Percentiles rank a stretch among this genome's conserved stretches.
Conservation (phyloP, 2,797 vertebrate species). For the Myotis myotis region DNA sequence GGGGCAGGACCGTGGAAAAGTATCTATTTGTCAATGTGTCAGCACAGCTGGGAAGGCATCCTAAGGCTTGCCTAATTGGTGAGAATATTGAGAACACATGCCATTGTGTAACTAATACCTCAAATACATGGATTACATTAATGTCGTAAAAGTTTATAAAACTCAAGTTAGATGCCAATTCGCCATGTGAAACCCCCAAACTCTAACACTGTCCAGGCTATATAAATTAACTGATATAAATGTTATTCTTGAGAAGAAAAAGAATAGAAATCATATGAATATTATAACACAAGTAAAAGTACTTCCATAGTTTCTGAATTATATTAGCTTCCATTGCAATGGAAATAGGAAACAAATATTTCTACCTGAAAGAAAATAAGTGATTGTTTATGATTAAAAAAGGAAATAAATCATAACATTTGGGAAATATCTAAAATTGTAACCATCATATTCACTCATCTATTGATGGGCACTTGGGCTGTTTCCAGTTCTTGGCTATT, state of each 20-base stretch:
- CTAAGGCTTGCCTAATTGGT: neutral
- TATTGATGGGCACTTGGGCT: too few relatives aligned
- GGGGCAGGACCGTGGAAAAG: neutral
- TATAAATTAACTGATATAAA: neutral
- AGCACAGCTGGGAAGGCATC: slow-evolving; percentile 30
- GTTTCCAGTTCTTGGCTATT: too few relatives aligned
- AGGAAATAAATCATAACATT: slow-evolving; percentile 11
- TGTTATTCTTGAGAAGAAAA: neutral
- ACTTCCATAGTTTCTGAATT: neutral
- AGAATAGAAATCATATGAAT: neutral
- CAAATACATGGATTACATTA: neutral
- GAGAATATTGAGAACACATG: neutral
- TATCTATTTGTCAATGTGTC: neutral
- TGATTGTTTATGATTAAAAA: neutral
- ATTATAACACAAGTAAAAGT: neutral
- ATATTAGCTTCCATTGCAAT: slow-evolving; percentile 21
- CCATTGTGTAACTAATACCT: slow-evolving; percentile 18
- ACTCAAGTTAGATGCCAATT: neutral
- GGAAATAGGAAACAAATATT: slow-evolving; percentile 32
- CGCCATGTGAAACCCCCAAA: neutral
- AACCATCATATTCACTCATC: neutral
- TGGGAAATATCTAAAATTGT: neutral
- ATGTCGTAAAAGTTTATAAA: slow-evolving; percentile 15
- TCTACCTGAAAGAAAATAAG: neutral
- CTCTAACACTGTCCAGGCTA: neutral